Conservation (phyloP, 2,113 vertebrate genomes). For the Danionella cerebrum region DNA sequence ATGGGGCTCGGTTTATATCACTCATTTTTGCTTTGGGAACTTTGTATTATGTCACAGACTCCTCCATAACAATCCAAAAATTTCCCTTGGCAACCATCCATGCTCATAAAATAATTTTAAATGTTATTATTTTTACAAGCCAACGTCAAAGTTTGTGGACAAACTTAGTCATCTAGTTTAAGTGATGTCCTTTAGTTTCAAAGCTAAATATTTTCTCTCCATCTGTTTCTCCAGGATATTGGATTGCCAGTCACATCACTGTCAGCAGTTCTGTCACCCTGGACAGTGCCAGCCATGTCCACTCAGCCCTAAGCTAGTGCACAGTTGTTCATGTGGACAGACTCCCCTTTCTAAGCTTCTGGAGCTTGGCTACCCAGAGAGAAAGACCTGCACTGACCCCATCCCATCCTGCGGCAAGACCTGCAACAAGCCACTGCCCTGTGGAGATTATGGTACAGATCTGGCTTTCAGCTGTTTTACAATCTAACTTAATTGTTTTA, state of each 20-base stretch:
- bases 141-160: no score
- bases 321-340: constrained; percentile 85
- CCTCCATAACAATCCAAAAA: no score
- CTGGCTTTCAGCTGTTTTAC: background rate
- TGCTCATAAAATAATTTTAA: no score
- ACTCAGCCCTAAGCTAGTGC: constrained; percentile 74
- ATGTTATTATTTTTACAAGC: no score
- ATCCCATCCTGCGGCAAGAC: constrained; percentile 91
- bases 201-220: background rate
- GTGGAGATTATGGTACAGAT: constrained; percentile 80
- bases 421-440: constrained; percentile 84
- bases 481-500: no score
- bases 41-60: no score
- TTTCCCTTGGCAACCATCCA: no score
- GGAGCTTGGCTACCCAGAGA: constrained; percentile 80
- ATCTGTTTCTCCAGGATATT: constrained; percentile 62
- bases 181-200: no score
- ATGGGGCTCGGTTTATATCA: no score
- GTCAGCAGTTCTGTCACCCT: constrained; percentile 80
- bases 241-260: constrained; percentile 81
- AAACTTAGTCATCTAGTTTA: no score
- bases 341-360: constrained; percentile 82
- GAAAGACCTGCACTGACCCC: constrained; percentile 80
- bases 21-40: no score
- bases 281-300: constrained; percentile 80